Base-by-base conservation (phyloP, 2,113 vertebrate genomes). In the Vidua macroura region DNA sequence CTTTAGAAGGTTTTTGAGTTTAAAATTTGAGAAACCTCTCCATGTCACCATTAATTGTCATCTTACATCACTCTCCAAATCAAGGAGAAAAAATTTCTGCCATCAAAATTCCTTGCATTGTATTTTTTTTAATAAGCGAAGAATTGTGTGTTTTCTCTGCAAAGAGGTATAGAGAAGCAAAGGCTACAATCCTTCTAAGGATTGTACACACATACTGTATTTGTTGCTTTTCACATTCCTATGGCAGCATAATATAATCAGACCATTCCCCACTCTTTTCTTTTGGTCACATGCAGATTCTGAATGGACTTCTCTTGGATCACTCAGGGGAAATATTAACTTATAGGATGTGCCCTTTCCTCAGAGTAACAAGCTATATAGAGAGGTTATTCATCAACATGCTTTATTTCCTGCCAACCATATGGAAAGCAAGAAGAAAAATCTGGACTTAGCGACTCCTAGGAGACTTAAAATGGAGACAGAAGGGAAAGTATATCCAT, bases 321-420 rank as follows among this genome's bases (percentile, higher is more conserved):
- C 1, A 4, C 19, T 88, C 68, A 37, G 44, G 94, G 77, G 94
- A 96, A 95, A 93, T 69, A 66, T 62, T 95, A 72, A 72, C 76
- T 95, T 93, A 94, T 93, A 96, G 94, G 95, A 96, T 95, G 52
- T 95, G 76, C 37, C 39, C 91, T 93, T 96, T 97, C 93, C 95
- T 95, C 33, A 62, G 93, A 68, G 89, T 95, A 84, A 96, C 78
- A 95, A 94, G 91, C 95, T 97, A 95, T 48, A 86, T 27, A 59
- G 88, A 93, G 81, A 83, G 35, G 86, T 87, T 95, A 96, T 96
- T 92, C 62, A 89, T 91, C 79, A 60, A 70, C 27, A 49, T 95
- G 80, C 84, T 92, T 94, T 91, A 49, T 96, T 97, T 95, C 66
- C 80, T 97, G 95, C 95, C 96, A 97, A 93, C 79, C 90, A 91